Evolutionary conservation across 2,113 vertebrate species (phyloP).

Genomic region (Enhydra lutris): DNA sequence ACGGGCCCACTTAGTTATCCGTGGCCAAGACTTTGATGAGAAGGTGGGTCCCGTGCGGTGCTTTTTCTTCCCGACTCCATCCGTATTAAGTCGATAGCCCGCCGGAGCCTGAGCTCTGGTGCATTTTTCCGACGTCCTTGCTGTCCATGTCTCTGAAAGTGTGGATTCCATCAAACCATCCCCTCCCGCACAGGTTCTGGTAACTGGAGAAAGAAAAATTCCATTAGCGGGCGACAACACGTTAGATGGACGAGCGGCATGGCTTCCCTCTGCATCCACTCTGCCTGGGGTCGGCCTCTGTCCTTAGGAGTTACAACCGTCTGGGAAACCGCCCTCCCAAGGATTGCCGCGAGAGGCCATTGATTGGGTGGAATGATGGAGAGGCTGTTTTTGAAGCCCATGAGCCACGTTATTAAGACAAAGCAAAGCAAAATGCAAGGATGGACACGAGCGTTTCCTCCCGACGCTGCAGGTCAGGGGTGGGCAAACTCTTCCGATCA

Average conservation of each 20-base stretch:
- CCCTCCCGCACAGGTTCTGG: constrained; percentile 79
- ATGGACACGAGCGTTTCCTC: not conserved
- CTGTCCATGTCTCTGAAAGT: constrained; percentile 82
- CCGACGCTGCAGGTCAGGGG: not conserved
- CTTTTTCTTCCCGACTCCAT: constrained; percentile 80
- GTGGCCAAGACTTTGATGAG: constrained; percentile 81
- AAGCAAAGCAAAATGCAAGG: too few species aligned
- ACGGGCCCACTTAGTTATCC: constrained; percentile 64
- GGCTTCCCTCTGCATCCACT: not conserved
- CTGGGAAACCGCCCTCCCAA: not conserved
- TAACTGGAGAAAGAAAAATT: constrained; percentile 64
- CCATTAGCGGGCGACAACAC: constrained; percentile 34
- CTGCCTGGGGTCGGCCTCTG: constrained; percentile 28
- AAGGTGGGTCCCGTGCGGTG: constrained; percentile 69
- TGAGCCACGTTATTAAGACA: not conserved
- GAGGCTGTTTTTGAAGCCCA: not conserved
- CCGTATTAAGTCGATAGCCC: constrained; percentile 82
- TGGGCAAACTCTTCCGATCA: not conserved
- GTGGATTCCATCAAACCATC: constrained; percentile 81
- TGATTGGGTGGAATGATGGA: not conserved
- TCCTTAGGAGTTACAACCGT: constrained; percentile 6
- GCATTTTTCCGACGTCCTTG: constrained; percentile 84
- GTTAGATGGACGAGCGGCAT: constrained; percentile 61
- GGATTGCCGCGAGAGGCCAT: not conserved
- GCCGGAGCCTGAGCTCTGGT: constrained; percentile 81